Base-by-base conservation (phyloP, 2,113 vertebrate species). In the Nycticryphes semicollaris region DNA sequence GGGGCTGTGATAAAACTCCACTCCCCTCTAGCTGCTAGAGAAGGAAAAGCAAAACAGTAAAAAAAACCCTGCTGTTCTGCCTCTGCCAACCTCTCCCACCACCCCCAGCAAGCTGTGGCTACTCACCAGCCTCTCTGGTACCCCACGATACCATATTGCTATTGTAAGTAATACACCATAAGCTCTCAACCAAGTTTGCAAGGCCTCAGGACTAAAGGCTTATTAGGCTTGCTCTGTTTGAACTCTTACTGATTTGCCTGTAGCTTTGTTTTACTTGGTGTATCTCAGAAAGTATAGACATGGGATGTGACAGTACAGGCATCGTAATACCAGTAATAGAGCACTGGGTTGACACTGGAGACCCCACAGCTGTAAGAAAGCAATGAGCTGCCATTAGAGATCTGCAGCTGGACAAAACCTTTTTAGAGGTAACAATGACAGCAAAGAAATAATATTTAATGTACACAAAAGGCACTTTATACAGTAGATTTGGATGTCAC, bases 11-110 rank as follows among this genome's bases (percentile, higher is more conserved):
- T 56, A 60, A 94, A 81, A 82, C 35, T 28, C 33, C 83, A 78
- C 83, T 77, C 60, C 87, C 76, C 88, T 88, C 88, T 81, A 88
- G 90, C 93, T 96, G 87, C 76, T 92, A 70, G 4, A 57, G 35
- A 88, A 67, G 68, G 48, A 80, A 81, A 90, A 90, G 78, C 67
- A 87, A 62, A 96, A 47, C 17, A 90, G 37, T 14, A 74, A 66
- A 56, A 66, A 56, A 18, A 47, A 20, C 53, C 2, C 51, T 51
- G 28, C 56, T 69, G 5, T 30, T 62, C 50, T 77, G n/a, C 35
- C 35, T 43, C 75, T 69, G n/a, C 41, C 45, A n/a, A 21, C 28
- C 15, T 74, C 24, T 47, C 37, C 24, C 47, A 87, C 37, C 20
- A 30, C 13, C 13, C 43, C 43, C 18, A 45, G 41, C 27, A 77